These are phyloP conservation scores for Lasioglossum albipes DNA, from an alignment of 1,140 invertebrate species.

Conservation along the genomic window DNA sequence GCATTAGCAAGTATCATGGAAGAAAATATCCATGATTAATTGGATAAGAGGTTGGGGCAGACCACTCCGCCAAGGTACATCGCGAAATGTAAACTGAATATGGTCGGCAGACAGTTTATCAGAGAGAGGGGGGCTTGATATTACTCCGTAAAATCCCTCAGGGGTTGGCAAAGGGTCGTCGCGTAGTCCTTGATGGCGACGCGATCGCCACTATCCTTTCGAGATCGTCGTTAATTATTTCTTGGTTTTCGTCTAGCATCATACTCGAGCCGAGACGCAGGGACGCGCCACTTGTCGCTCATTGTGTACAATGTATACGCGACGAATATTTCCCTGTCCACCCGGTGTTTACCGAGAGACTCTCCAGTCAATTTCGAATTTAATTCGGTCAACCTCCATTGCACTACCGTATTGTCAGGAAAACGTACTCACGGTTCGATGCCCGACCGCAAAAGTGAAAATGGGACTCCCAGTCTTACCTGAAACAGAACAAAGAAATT, in stretches of 20 bases:
- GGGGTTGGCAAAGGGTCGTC: slow-evolving; percentile 63
- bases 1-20: not conserved
- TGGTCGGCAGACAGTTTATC: slow-evolving; percentile 59
- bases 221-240: slow-evolving; percentile 77
- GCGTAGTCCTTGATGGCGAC: slow-evolving; percentile 65
- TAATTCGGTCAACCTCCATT: not conserved
- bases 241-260: slow-evolving; percentile 74
- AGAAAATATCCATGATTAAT: slow-evolving; percentile 13
- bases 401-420: not conserved
- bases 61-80: slow-evolving; percentile 26
- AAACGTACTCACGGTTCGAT: slow-evolving; percentile 7
- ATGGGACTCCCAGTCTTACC: slow-evolving; percentile 36
- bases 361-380: slow-evolving; percentile 25
- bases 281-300: slow-evolving; percentile 47
- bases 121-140: slow-evolving; percentile 54
- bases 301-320: slow-evolving; percentile 47
- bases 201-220: slow-evolving; percentile 77
- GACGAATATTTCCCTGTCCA: slow-evolving; percentile 25
- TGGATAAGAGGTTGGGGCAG: slow-evolving; percentile 10
- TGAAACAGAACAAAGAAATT: slow-evolving; percentile 40
- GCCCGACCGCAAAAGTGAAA: not conserved
- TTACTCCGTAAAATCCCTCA: slow-evolving; percentile 72
- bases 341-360: slow-evolving; percentile 11
- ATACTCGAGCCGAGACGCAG: slow-evolving; percentile 50
- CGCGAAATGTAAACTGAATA: slow-evolving; percentile 65